phyloP scores from a whole-genome alignment of 1,140 invertebrate genomes.

The Achroia grisella region DNA sequence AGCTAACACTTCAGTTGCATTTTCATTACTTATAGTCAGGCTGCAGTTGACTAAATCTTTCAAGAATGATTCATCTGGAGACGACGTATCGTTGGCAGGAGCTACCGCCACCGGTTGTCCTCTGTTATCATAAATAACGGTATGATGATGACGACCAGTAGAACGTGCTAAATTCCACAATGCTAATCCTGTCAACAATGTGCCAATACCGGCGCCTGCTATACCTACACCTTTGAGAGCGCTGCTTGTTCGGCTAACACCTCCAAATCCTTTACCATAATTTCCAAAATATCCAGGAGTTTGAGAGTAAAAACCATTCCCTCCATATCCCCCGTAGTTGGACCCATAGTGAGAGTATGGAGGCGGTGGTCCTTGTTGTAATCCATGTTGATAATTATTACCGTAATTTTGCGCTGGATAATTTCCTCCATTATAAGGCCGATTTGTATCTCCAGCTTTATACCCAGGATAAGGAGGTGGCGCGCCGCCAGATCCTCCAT shows the following conservation, averaged over 20 bases:
- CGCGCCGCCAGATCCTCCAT: constrained; percentile 27
- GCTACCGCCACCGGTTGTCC: constrained; percentile 58
- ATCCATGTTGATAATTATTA: constrained; percentile 35
- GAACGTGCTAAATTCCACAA: constrained; percentile 70
- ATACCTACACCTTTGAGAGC: constrained; percentile 56
- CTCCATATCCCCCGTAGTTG: constrained; percentile 37
- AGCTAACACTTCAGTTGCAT: constrained; percentile 56
- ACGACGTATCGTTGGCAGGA: constrained; percentile 40
- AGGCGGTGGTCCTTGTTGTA: constrained; percentile 46
- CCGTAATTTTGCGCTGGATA: constrained; percentile 20
- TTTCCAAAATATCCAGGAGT: constrained; percentile 40
- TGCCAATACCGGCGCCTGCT: constrained; percentile 62
- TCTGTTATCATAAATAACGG: constrained; percentile 60
- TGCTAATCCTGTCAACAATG: constrained; percentile 64
- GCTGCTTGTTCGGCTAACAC: constrained; percentile 43
- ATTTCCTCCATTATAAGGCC: constrained; percentile 8
- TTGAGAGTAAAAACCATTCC: constrained; percentile 18
- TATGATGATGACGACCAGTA: constrained; percentile 56
- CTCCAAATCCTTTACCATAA: constrained; percentile 44
- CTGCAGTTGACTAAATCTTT: constrained; percentile 66
- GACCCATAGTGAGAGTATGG: constrained; percentile 36
- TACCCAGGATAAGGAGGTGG: constrained; percentile 37
- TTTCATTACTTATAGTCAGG: constrained; percentile 54
- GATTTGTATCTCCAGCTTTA: constrained; percentile 1
- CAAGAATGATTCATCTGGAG: constrained; percentile 51